Base-by-base conservation (phyloP, 2,113 vertebrate species). In the Apistogramma diplotaenia region DNA sequence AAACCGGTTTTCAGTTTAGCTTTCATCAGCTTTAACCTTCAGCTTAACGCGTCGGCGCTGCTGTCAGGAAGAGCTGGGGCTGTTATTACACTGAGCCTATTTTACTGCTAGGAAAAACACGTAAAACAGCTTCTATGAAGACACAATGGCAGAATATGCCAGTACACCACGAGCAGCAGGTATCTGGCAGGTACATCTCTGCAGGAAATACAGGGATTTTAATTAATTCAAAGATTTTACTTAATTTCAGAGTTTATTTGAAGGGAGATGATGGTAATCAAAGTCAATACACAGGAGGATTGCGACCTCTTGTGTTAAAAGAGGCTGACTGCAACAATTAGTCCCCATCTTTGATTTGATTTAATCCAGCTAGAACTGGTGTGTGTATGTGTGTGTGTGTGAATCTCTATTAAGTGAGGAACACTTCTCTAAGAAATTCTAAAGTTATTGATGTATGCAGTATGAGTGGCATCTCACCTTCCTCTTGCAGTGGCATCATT, bases 251-350 rank as follows among this genome's bases (percentile, higher is more conserved):
- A 88, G 78, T 74, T 84, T 19, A 23, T 27, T 74, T 91, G 29
- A 92, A 90, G 87, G 73, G 89, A 91, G 65, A 4, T 15, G 9
- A 8, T 37, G 6, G 5, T n/a, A 76, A 9, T 8, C 10, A 5
- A 16, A 75, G 16, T 37, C 2, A 4, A 74, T 31, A 10, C 6
- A 43, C n/a, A 59, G 74, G 15, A 11, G 21, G 29, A 81, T 53
- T 31, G 89, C 81, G 90, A 75, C 91, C 84, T 76, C 93, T 86
- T n/a, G 87, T 78, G 92, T 79, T 54, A 4, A 40, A 76, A 4
- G 19, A 3, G 12, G 5, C 40, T 4, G 4, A 23, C 33, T 81
- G 58, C 71, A 81, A 10, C 8, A 25, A 35, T 0, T 58, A 19
- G 40, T 12, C 16, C 62, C 37, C 23, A 27, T 43, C 40, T 5